phyloP scores from a whole-genome alignment of 1,140 invertebrate species.

The Thrips palmi region DNA sequence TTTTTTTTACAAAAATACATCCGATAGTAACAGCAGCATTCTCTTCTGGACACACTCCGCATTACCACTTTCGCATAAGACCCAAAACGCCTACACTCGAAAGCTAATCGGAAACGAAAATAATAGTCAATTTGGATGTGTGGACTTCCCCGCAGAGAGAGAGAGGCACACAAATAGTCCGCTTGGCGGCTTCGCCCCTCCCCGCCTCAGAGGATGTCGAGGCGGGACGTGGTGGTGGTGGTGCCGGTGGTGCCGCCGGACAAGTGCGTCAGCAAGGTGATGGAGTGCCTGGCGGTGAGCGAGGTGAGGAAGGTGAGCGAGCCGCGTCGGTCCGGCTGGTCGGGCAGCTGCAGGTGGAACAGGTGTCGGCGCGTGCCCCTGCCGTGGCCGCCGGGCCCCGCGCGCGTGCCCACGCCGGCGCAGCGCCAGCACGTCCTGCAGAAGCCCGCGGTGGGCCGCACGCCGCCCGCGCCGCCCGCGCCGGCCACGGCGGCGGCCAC shows the following conservation, averaged over 20 bases:
- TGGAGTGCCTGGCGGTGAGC: conserved; percentile 15
- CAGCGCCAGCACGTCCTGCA: conserved; percentile 6
- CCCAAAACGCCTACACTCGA: too few relatives aligned
- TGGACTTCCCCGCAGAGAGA: too few relatives aligned
- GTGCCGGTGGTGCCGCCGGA: conserved; percentile 14
- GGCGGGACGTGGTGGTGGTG: conserved; percentile 12
- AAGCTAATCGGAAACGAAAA: too few relatives aligned
- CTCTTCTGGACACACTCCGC: too few relatives aligned
- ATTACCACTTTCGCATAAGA: too few relatives aligned
- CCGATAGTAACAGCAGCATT: too few relatives aligned
- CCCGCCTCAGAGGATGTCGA: too few relatives aligned
- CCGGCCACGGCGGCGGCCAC: conserved; percentile 3
- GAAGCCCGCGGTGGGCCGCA: conserved; percentile 4
- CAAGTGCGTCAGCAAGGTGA: conserved; percentile 16
- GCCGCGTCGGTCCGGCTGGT: conserved; percentile 10
- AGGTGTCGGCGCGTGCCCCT: conserved; percentile 1
- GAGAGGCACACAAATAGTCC: too few relatives aligned
- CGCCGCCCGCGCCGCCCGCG: conserved; percentile 7
- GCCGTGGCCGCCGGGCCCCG: conserved; percentile 6
- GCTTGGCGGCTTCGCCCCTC: too few relatives aligned
- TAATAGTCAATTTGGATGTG: too few relatives aligned
- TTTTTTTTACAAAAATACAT: too few relatives aligned
- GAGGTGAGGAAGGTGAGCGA: conserved; percentile 10
- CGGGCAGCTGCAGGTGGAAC: not conserved
- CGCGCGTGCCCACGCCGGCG: conserved; percentile 6